Percentiles rank a stretch among this genome's conserved stretches.
These are phyloP conservation scores for Uromys caudimaculatus DNA, from an alignment of 2,797 vertebrate genomes.

Conservation along the genomic window DNA sequence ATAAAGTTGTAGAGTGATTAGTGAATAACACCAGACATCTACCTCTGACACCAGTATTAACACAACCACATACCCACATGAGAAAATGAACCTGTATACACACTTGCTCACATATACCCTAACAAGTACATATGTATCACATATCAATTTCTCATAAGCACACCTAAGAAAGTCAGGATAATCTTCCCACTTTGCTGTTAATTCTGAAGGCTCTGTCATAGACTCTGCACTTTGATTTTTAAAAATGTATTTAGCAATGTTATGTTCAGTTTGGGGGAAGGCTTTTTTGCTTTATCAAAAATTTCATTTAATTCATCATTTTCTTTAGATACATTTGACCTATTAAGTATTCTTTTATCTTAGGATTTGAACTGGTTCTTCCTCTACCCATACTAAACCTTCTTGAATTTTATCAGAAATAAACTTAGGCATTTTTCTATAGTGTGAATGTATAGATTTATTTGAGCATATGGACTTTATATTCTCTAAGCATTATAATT, in stretches of 20 bases:
- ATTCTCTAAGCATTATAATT: not conserved
- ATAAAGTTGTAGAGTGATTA: not conserved
- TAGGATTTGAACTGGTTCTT: too few species aligned
- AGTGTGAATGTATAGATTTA: not conserved
- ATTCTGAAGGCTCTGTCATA: not conserved
- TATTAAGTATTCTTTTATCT: too few species aligned
- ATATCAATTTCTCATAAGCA: not conserved
- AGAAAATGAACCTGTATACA: not conserved
- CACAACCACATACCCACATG: not conserved
- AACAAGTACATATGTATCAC: not conserved
- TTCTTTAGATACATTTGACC: too few species aligned
- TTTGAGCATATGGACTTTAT: not conserved
- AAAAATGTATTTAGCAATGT: too few species aligned
- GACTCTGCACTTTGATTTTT: not conserved
- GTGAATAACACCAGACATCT: not conserved
- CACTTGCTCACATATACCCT: not conserved
- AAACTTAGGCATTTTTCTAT: not conserved
- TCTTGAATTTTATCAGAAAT: not conserved
- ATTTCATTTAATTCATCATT: too few species aligned
- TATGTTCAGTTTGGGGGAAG: too few species aligned
- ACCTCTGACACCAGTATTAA: not conserved
- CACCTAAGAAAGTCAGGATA: too few species aligned
- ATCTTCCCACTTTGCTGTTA: too few species aligned
- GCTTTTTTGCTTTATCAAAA: too few species aligned
- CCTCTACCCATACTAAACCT: too few species aligned